Evolutionary conservation across 1,140 invertebrate species (phyloP).

Genomic region (Halesus radiatus): DNA sequence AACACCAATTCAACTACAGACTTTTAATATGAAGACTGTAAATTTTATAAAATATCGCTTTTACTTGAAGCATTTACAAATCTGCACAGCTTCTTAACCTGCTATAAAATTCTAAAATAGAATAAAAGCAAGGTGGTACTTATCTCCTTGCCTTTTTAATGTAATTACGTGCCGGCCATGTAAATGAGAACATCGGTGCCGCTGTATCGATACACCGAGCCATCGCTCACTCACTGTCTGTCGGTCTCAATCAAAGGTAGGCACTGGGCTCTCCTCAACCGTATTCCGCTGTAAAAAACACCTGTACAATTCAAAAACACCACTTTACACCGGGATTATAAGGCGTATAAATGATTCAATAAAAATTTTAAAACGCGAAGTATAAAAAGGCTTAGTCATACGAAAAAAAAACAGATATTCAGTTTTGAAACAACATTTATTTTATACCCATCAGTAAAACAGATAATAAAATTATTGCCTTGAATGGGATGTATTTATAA

Average conservation of each 20-base stretch:
- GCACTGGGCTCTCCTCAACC: constrained; percentile 6
- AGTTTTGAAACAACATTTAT: too few relatives aligned
- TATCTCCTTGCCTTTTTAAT: not conserved
- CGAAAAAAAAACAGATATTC: too few relatives aligned
- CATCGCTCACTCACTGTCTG: constrained; percentile 50
- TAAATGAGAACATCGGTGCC: constrained; percentile 1
- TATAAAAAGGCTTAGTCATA: not conserved
- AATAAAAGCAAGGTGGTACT: too few relatives aligned
- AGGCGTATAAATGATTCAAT: constrained; percentile 10
- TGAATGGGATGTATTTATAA: too few relatives aligned
- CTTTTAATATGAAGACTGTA: too few relatives aligned
- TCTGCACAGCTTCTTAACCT: too few relatives aligned
- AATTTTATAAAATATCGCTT: too few relatives aligned
- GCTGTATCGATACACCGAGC: constrained; percentile 26
- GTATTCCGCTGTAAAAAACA: constrained; percentile 26
- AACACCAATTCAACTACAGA: too few relatives aligned
- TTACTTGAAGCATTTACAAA: too few relatives aligned
- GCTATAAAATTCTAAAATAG: too few relatives aligned
- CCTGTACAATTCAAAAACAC: constrained; percentile 6
- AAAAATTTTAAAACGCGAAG: not conserved
- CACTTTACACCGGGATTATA: constrained; percentile 26
- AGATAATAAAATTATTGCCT: too few relatives aligned
- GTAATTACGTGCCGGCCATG: constrained; percentile 15
- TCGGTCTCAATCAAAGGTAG: constrained; percentile 50
- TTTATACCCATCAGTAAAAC: too few relatives aligned